phyloP scores from a whole-genome alignment of 2,888 invertebrate genomes.

The Acronicta aceris region DNA sequence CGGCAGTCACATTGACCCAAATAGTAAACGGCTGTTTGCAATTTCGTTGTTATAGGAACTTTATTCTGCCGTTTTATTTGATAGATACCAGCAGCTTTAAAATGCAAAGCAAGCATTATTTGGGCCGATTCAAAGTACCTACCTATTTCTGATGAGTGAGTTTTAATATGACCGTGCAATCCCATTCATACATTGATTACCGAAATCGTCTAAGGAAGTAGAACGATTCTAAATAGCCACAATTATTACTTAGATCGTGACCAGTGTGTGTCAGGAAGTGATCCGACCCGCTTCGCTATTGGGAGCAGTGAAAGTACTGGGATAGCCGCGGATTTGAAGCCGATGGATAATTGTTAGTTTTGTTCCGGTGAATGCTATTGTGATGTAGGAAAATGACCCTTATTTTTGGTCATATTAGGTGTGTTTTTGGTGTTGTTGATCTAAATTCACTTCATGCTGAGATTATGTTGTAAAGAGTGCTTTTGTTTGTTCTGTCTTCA shows the following conservation, averaged over 20 bases:
- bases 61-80: too few species aligned
- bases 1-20: too few species aligned
- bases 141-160: too few species aligned
- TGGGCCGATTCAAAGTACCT: too few species aligned
- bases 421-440: conserved; percentile 4
- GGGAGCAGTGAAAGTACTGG: conserved; percentile 62
- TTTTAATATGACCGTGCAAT: too few species aligned
- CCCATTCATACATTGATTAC: too few species aligned
- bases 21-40: too few species aligned
- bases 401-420: not conserved
- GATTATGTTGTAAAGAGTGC: conserved; percentile 8
- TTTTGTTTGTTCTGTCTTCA: conserved; percentile 14
- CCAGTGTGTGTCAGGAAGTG: conserved; percentile 59
- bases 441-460: conserved; percentile 2
- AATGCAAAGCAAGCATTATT: too few species aligned
- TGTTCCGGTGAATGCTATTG: conserved; percentile 29
- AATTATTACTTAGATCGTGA: conserved; percentile 47
- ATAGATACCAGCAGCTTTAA: too few species aligned
- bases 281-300: conserved; percentile 52
- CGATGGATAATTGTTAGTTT: conserved; percentile 35
- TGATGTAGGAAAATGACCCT: conserved; percentile 5
- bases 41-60: too few species aligned
- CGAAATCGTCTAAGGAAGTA: not conserved
- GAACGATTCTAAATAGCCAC: not conserved
- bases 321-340: conserved; percentile 43